Evolutionary conservation across 2,888 invertebrate species (phyloP), one percentile per base, ranked within the genome.

Genomic region (Operophtera brumata): DNA sequence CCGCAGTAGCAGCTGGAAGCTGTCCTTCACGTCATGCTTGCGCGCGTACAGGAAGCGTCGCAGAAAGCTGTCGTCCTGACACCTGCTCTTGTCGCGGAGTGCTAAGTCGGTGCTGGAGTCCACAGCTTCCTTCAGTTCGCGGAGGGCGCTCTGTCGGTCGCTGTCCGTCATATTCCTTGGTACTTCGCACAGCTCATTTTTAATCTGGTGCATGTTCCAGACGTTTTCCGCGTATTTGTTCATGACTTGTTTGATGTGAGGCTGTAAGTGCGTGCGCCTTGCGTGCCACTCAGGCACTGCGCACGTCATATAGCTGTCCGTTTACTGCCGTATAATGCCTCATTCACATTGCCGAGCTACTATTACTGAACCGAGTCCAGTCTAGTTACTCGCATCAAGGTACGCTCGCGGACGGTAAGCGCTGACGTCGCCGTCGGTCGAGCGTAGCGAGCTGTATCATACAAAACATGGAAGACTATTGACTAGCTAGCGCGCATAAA

Each of bases 1-100:
- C 57, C 93, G 93, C 56, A 93, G 92, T 51, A 95, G 80, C 48
- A 96, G 80, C 67, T 93, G 91, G 73, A 94, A 94, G 62, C 94
- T 93, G 62, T 94, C 94, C 57, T 92, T 91, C 45, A 94, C 92
- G 71, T 94, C 91, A 75, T 94, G 94, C 83, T 96, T 95, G 57
- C 94, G 88, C 25, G 95, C 95, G 77, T 93, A 93, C 25, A 96
- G 81, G 80, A 96, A 96, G 69, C 95, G 92, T 68, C 93, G 86
- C 56, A 95, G 82, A 73, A 95, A 94, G 52, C 91, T 91, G 75
- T 94, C 94, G 73, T 95, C 92, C 69, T 90, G 89, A 70, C 91
- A 91, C 64, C 91, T 87, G 64, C 92, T 92, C 79, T 92, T 92
- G 78, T 92, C 92, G 49, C 91, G 90, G 42, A 92, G 78, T 55